These are phyloP conservation scores for Trichosurus vulpecula DNA, from an alignment of 2,797 vertebrate species.

Conservation along the genomic window DNA sequence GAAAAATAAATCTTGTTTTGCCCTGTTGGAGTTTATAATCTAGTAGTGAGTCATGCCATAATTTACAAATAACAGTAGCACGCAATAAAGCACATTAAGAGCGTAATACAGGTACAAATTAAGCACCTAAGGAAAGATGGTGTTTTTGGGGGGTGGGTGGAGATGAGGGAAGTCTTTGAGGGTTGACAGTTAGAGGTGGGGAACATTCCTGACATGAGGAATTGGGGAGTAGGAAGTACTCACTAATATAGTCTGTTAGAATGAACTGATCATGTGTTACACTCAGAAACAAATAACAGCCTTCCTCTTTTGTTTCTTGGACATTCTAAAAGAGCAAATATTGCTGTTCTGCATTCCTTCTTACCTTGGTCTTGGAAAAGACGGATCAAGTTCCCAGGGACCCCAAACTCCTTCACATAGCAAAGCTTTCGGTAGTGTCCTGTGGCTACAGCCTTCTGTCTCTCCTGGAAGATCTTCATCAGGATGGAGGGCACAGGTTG, in stretches of 20 bases:
- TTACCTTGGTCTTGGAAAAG: constrained; percentile 72
- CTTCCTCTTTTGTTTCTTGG: not conserved
- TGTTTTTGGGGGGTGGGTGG: not conserved
- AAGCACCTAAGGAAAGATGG: not conserved
- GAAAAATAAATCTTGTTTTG: not conserved
- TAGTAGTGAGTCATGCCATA: not conserved
- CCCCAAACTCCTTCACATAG: constrained; percentile 59
- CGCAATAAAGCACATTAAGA: not conserved
- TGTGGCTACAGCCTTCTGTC: not conserved
- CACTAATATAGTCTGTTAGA: not conserved
- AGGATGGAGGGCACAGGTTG: constrained; percentile 65
- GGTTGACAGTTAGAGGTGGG: not conserved
- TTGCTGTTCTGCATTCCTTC: not conserved
- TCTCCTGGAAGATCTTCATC: constrained; percentile 57
- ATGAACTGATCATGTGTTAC: not conserved
- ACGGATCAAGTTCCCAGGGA: constrained; percentile 55
- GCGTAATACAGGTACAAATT: not conserved
- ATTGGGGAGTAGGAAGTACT: not conserved
- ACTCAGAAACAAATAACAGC: not conserved
- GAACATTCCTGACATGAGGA: not conserved
- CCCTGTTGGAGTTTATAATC: not conserved
- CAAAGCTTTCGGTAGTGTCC: constrained; percentile 46
- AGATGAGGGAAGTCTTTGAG: not conserved
- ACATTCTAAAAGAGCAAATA: not conserved
- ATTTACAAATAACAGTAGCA: not conserved